Conservation (phyloP, 92 coral and sea anemone species). For the Epizoanthus illoricatus region DNA sequence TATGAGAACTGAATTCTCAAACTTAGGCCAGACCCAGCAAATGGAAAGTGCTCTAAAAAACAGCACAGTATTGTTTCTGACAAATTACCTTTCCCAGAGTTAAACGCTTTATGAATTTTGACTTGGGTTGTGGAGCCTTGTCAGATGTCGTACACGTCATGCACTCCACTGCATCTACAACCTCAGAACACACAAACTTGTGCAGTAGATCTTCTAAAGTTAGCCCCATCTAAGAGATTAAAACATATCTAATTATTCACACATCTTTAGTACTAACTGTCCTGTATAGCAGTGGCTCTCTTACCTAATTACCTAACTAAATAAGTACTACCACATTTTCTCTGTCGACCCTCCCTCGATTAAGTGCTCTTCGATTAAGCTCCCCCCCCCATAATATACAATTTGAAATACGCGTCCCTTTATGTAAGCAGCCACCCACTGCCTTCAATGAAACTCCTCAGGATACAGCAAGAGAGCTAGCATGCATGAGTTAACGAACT, state of each 20-base stretch:
- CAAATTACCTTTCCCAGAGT: conserved; percentile 83
- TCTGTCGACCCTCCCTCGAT: no score
- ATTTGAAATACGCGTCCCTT: no score
- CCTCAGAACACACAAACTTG: conserved; percentile 90
- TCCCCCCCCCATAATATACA: no score
- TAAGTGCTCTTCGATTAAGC: no score
- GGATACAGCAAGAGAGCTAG: no score
- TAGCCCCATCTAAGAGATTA: conserved; percentile 52
- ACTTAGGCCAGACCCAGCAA: not conserved
- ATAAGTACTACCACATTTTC: no score
- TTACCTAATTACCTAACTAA: no score
- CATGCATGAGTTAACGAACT: no score
- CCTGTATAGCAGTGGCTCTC: no score
- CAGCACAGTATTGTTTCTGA: not conserved
- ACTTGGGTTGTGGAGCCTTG: conserved; percentile 36
- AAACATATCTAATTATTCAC: not conserved
- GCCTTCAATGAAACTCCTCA: no score
- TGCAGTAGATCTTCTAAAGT: conserved; percentile 73
- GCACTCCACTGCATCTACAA: conserved; percentile 86
- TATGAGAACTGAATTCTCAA: not conserved
- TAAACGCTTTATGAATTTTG: conserved; percentile 73
- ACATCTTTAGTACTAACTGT: no score
- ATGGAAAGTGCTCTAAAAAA: not conserved
- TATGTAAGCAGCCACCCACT: no score
- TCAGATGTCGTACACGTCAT: conserved; percentile 51